Evolutionary conservation across 2,888 invertebrate genomes (phyloP).

Genomic region (Minunthozetes semirufus): DNA sequence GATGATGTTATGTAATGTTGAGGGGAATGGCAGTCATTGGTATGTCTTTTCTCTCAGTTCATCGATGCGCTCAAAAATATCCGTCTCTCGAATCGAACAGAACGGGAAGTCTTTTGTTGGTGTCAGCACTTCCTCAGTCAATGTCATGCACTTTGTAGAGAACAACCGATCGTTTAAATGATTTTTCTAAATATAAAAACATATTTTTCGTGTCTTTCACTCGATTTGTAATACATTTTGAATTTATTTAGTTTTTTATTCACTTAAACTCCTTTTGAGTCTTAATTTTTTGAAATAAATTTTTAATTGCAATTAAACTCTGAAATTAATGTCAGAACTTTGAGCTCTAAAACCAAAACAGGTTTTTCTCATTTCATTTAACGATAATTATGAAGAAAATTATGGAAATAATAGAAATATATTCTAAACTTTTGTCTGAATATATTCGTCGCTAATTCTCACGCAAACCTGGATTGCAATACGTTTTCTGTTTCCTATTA

Average conservation of each 20-base stretch:
- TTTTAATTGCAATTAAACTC: neutral
- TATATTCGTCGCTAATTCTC: neutral
- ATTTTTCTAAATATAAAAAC: neutral
- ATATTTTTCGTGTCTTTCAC: neutral
- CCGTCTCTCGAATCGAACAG: neutral
- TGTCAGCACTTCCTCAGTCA: conserved; percentile 20
- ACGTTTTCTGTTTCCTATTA: neutral
- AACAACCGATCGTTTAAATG: neutral
- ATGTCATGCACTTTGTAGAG: conserved; percentile 13
- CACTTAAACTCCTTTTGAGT: neutral
- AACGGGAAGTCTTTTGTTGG: conserved; percentile 29
- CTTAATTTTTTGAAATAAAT: neutral
- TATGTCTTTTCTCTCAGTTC: conserved; percentile 15
- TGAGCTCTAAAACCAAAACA: neutral
- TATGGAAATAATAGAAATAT: conserved; percentile 3
- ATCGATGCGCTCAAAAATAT: conserved; percentile 24
- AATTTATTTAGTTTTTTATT: neutral
- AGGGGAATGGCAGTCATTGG: neutral
- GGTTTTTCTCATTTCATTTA: neutral
- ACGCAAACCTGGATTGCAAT: neutral
- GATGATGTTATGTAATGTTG: neutral
- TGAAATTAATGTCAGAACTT: neutral
- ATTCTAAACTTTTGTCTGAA: neutral
- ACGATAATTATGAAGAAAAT: neutral
- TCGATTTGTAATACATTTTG: neutral